Evolutionary conservation across 2,888 invertebrate genomes (phyloP), one percentile per base, ranked within the genome.

Genomic region (Seladonia tumulorum): DNA sequence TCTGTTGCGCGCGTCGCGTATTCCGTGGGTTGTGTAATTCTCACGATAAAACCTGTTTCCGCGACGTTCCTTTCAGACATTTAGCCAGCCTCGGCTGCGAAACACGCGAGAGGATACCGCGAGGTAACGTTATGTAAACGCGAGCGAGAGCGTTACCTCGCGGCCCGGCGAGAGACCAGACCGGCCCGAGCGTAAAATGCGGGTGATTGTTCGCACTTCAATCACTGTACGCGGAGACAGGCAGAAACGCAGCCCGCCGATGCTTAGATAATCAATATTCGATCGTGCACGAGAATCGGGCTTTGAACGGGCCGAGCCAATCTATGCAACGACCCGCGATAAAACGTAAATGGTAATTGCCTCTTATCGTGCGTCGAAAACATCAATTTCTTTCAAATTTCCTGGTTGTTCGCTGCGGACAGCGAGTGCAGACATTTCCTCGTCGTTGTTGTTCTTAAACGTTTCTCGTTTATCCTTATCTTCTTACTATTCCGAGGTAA

Each of bases 211-310:
- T 81, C 74, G 57, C 45, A 29, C 49, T 73, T 79, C 63, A 73
- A 82, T 82, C 66, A 68, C 45, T 53, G 42, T 49, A 45, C 68
- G 47, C 39, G 16, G 39, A 71, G 35, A 53, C 71, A 42, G 68
- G 25, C 47, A 39, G 45, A 57, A 74, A 74, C 45, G 82, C 79
- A 45, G 66, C 66, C 68, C 35, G 53, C 35, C 66, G 80, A 35
- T n/a, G 79, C 53, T 82, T 68, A 73, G 72, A 47, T 68, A 73
- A 82, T 82, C 80, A 66, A 82, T 82, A 60, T 81, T 75, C 82
- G 57, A 75, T 75, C 74, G 25, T 39, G 57, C 39, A 42, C 60
- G 68, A 5, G 73, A 68, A 74, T 39, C 66, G 81, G 25, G 66
- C 35, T 68, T 74, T 80, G 53, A 57, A 35, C 18, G 68, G 35